Evolutionary conservation across 1,140 invertebrate species (phyloP).

Genomic region (Drosophila kanapiae): DNA sequence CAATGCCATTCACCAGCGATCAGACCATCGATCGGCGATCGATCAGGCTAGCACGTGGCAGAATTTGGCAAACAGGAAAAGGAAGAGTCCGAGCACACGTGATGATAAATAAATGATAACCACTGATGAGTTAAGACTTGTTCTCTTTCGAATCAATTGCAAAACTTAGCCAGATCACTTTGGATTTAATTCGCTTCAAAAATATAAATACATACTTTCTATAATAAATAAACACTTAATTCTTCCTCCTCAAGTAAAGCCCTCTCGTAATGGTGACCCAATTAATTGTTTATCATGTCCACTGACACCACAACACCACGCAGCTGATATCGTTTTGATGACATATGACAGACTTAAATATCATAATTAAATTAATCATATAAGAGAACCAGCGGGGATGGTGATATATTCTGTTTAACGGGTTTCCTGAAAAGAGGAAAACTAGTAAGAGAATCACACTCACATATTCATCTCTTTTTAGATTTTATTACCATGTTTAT

Average conservation of each 20-base stretch:
- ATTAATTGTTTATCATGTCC: constrained; percentile 8
- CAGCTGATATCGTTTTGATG: constrained; percentile 11
- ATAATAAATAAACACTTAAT: not conserved
- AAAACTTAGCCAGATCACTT: too few relatives aligned
- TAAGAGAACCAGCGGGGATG: too few relatives aligned
- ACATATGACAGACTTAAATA: constrained; percentile 12
- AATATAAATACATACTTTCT: not conserved
- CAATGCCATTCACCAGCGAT: constrained; percentile 10
- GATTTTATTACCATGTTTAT: not conserved
- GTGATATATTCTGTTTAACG: not conserved
- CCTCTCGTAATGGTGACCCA: constrained; percentile 3
- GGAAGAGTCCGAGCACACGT: constrained; percentile 8
- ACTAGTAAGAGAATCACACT: not conserved
- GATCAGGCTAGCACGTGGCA: constrained; percentile 32
- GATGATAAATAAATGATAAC: not conserved
- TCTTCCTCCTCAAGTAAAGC: not conserved
- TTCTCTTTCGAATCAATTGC: not conserved
- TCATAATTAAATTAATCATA: constrained; percentile 3
- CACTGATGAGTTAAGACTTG: not conserved
- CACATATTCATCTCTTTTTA: too few relatives aligned
- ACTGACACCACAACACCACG: not conserved
- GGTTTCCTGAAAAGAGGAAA: not conserved
- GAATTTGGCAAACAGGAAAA: constrained; percentile 8
- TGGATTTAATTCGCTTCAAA: not conserved
- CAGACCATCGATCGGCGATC: constrained; percentile 6